Base-by-base conservation (phyloP, 53 echinoderm and acorn worm genomes). In the Paracentrotus lividus region DNA sequence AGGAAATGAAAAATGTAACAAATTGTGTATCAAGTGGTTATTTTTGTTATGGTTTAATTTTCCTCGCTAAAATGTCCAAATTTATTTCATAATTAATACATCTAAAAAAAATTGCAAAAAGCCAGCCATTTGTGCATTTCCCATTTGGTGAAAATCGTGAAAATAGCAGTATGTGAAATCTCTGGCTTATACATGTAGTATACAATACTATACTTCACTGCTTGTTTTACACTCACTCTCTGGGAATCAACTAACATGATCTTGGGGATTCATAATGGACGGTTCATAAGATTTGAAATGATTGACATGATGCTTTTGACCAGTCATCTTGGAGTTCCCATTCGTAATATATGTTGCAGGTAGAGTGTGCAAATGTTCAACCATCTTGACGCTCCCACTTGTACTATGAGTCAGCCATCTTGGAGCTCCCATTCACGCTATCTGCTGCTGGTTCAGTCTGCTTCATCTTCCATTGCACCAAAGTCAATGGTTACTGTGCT, bases 401-500 rank as follows among this genome's bases (percentile, higher is more conserved):
- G 10, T 97, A 97, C 34, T 87, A 85, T 72, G 72, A 32, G 8
- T 12, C 16, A 16, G 36, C 40, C 72, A 2, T 1, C 36, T 36
- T 10, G 40, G 40, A 94, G 97, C 61, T 98, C 95, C 77, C 98
- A 97, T 93, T 61, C 26, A n/a, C 40, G 40, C 72, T 72, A 72
- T 72, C 72, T 72, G 72, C 26, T 26, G 49, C 27, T 60, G 15
- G 64, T 33, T 27, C 26, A 18, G 65, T 38, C 31, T 9, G 3
- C 9, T 8, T 55, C 69, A 12, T 29, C 66, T 27, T 49, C 90
- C 9, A 65, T 10, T 2, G 24, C 27, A 42, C 65, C 90, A 93
- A 98, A 98, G 42, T 98, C 97, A 31, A 98, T 96, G 24, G 72
- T 77, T 21, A 98, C 67, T 88, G 92, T 67, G 20, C 84, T 93